Conservation (phyloP, 2,113 vertebrate genomes). For the Salvator merianae region DNA sequence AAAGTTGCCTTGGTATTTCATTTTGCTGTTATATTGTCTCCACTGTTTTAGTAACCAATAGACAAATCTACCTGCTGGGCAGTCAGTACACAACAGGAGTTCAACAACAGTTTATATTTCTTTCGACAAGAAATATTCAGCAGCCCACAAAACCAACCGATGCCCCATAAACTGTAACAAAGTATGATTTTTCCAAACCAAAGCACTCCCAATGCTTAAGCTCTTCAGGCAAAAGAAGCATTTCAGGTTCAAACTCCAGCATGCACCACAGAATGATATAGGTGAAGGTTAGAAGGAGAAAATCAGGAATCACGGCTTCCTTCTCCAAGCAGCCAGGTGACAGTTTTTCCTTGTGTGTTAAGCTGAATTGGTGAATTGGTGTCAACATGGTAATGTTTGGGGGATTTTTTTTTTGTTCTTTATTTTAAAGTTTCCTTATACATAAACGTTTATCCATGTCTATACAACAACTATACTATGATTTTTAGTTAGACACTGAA, state of each 20-base stretch:
- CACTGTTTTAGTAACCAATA: constrained; percentile 34
- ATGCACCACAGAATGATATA: background rate
- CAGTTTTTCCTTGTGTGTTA: background rate
- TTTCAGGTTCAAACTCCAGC: background rate
- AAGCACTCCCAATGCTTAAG: constrained; percentile 34
- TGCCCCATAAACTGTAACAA: constrained; percentile 27
- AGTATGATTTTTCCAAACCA: constrained; percentile 47
- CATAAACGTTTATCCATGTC: too few species aligned
- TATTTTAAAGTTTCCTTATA: too few species aligned
- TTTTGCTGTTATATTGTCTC: constrained; percentile 33
- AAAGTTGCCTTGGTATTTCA: constrained; percentile 36
- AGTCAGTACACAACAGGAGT: constrained; percentile 30
- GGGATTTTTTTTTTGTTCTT: too few species aligned
- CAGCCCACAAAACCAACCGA: constrained; percentile 44
- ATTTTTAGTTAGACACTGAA: too few species aligned
- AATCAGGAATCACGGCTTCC: background rate
- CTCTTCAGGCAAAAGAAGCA: constrained; percentile 24
- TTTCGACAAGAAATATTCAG: constrained; percentile 45
- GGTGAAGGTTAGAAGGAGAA: background rate
- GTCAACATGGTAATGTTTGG: background rate
- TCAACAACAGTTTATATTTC: constrained; percentile 42
- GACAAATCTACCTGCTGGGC: constrained; percentile 16
- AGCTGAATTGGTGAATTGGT: background rate
- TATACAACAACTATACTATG: too few species aligned
- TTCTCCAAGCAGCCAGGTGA: background rate